Evolutionary conservation across 2,797 vertebrate genomes (phyloP).

Genomic region (Microchirus variegatus): DNA sequence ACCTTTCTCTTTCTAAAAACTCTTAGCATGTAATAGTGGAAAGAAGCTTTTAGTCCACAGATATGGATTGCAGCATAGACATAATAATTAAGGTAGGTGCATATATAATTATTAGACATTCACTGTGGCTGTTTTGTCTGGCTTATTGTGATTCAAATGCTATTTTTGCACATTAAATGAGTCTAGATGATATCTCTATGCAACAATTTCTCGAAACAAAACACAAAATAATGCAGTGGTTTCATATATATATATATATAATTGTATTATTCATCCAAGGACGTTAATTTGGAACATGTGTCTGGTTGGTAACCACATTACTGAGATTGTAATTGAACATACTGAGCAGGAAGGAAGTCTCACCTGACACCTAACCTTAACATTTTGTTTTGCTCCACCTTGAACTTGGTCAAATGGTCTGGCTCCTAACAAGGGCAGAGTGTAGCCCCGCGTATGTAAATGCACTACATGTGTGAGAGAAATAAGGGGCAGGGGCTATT

Average conservation of each 20-base stretch:
- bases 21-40: constrained; percentile 86
- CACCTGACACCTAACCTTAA: constrained; percentile 75
- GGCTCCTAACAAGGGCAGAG: constrained; percentile 74
- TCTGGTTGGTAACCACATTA: constrained; percentile 33
- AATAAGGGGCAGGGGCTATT: constrained; percentile 78
- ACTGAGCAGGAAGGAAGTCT: constrained; percentile 71
- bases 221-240: neutral
- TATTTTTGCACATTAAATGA: constrained; percentile 8
- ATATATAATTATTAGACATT: constrained; percentile 84
- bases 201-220: neutral
- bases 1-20: constrained; percentile 78
- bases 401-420: constrained; percentile 75
- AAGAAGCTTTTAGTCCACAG: constrained; percentile 83
- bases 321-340: constrained; percentile 61
- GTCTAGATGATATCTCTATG: neutral
- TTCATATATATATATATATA: neutral
- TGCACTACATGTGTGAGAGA: constrained; percentile 80
- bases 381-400: constrained; percentile 74
- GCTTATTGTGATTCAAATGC: neutral
- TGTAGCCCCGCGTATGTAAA: constrained; percentile 79
- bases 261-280: constrained; percentile 8
- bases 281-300: constrained; percentile 39
- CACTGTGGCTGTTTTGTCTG: constrained; percentile 43
- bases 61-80: constrained; percentile 81
- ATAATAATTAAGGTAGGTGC: constrained; percentile 87